These are phyloP conservation scores for Ardeotis arabs DNA, from an alignment of 2,113 vertebrate genomes.

Conservation along the genomic window DNA sequence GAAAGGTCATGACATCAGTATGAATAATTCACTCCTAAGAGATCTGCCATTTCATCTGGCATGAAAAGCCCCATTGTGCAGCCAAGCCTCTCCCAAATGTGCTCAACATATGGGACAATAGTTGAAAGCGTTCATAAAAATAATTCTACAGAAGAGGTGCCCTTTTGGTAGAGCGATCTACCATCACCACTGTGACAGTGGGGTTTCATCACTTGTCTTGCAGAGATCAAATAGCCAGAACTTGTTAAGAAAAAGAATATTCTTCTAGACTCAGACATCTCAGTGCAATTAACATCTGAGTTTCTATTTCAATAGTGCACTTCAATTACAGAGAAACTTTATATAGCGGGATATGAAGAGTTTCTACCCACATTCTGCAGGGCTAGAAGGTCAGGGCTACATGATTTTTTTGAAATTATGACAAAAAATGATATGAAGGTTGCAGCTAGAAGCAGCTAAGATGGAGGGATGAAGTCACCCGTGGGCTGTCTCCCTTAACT, in stretches of 20 bases:
- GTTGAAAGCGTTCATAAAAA: conserved; percentile 33
- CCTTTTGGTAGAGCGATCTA: background rate
- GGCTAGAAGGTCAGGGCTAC: background rate
- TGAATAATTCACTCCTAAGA: conserved; percentile 30
- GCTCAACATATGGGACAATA: background rate
- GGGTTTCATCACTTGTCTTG: background rate
- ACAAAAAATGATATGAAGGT: background rate
- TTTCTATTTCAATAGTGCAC: background rate
- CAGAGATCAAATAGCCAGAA: conserved; percentile 19
- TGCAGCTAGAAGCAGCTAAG: background rate
- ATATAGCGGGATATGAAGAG: background rate
- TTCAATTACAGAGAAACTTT: background rate
- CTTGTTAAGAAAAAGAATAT: conserved; percentile 5
- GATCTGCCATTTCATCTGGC: conserved; percentile 28
- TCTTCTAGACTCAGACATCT: background rate
- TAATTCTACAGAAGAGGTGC: background rate
- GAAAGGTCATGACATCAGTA: background rate
- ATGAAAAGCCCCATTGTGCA: background rate
- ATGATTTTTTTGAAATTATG: background rate
- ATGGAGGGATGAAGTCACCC: background rate
- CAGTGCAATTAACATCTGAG: background rate
- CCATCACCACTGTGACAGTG: background rate
- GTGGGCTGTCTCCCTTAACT: background rate
- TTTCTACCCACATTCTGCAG: background rate
- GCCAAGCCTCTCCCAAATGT: background rate